Percentiles rank a stretch among this genome's conserved stretches.
Evolutionary conservation across 2,113 vertebrate species (phyloP).

Genomic region (Columbina picui): DNA sequence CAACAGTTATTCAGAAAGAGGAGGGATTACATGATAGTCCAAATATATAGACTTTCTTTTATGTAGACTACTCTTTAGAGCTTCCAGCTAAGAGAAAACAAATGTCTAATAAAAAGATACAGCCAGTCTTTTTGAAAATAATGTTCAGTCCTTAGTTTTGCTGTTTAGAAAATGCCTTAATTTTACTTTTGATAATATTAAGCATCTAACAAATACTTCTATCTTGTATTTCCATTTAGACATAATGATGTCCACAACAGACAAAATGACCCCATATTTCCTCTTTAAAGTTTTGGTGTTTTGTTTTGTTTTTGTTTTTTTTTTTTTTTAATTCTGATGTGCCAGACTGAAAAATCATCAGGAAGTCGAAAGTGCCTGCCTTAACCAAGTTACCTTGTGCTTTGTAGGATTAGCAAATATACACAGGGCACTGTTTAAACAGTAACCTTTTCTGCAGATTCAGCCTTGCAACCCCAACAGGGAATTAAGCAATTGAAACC

Average conservation of each 20-base stretch:
- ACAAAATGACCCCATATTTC: background rate
- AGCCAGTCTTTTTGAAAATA: background rate
- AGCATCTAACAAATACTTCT: background rate
- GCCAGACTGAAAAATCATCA: constrained; percentile 52
- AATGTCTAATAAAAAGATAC: background rate
- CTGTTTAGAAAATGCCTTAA: background rate
- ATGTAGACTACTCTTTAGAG: background rate
- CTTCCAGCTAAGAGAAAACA: background rate
- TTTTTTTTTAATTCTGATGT: background rate
- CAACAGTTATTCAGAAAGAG: background rate
- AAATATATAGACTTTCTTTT: background rate
- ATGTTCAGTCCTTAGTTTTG: background rate
- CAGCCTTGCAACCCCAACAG: background rate
- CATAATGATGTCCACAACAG: background rate
- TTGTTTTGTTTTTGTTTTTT: background rate
- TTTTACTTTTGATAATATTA: background rate
- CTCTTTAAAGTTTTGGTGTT: background rate
- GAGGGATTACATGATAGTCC: background rate
- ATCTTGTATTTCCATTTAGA: constrained; percentile 9
- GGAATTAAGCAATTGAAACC: constrained; percentile 48
- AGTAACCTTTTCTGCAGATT: constrained; percentile 57
- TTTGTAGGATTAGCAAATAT: constrained; percentile 1
- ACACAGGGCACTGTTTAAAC: background rate
- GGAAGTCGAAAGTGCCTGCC: constrained; percentile 21
- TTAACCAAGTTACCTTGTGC: constrained; percentile 32